Evolutionary conservation across 2,797 vertebrate genomes (phyloP), one percentile per base, ranked within the genome.

Genomic region (Picus viridis): DNA sequence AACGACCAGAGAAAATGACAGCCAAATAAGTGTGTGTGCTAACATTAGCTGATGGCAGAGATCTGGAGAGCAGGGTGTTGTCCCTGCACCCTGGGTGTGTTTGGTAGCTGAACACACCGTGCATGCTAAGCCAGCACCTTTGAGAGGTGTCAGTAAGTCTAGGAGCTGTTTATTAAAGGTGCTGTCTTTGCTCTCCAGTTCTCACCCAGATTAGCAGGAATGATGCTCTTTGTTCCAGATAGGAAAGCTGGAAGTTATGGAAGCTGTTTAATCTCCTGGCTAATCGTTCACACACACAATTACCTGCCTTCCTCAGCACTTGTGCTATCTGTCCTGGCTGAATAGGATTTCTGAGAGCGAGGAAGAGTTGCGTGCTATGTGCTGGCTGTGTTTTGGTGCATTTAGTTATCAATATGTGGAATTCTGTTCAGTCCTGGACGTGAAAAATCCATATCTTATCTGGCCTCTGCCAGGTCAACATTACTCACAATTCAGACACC

Each of bases 401-500:
- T 95, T 95, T 94, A 64, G 61, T 82, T 96, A 95, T 93, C 94
- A 83, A 96, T 92, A 96, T 15, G 83, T 86, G 93, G 91, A 95
- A 94, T 94, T 95, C 92, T 92, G 79, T 82, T 72, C 92, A 69
- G 94, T 71, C 74, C 77, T 90, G 88, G 93, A 95, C 3, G 51
- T 94, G 94, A 96, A 93, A 96, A 96, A 96, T 95, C 80, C 19
- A 0, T 96, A 92, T 95, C 95, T 96, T 96, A 95, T 95, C 94
- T 94, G 93, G 80, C 95, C 95, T 80, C 91, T 96, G 93, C 86
- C 94, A 88, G 92, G 94, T 95, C 95, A 96, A 93, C 95, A 96
- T 96, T 96, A 95, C 92, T 96, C 96, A 96, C 93, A 71, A 95
- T 96, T 95, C 94, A 94, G 96, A 93, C 95, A 96, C 80, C 91